phyloP scores from a whole-genome alignment of 2,797 vertebrate species.

The Chromobotia macracanthus region DNA sequence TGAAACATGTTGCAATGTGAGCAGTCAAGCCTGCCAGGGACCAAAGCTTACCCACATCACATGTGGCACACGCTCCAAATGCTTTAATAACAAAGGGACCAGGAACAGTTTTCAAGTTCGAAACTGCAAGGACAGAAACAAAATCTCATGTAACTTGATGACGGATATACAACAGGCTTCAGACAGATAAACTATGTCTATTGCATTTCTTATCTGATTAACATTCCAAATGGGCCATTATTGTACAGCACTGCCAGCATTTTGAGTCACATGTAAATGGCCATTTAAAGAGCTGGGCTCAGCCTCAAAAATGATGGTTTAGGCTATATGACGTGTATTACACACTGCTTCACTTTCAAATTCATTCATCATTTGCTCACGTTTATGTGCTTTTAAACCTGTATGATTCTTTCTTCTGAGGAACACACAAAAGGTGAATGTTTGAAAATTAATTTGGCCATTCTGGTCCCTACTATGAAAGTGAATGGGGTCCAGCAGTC shows the following conservation, averaged over 20 bases:
- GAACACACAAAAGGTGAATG: no score
- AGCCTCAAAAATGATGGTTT: not conserved
- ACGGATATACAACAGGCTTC: constrained; percentile 23
- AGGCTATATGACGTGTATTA: not conserved
- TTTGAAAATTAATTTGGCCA: no score
- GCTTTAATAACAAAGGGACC: constrained; percentile 23
- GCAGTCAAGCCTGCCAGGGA: constrained; percentile 41
- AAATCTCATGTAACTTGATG: constrained; percentile 14
- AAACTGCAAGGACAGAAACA: not conserved
- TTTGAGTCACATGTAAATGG: constrained; percentile 48
- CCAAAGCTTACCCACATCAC: constrained; percentile 17
- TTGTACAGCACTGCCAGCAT: constrained; percentile 32
- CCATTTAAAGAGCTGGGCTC: constrained; percentile 45
- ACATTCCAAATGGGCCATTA: constrained; percentile 47
- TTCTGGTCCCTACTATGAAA: not conserved
- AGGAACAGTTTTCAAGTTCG: not conserved
- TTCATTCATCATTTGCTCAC: no score
- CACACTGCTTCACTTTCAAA: not conserved
- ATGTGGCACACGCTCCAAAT: constrained; percentile 1
- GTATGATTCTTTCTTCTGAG: no score
- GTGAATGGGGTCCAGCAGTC: not conserved
- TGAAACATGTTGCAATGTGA: constrained; percentile 39
- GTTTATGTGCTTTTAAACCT: no score
- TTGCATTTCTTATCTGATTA: constrained; percentile 47
- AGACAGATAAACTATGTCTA: constrained; percentile 41